Evolutionary conservation across 1,140 invertebrate species (phyloP).

Genomic region (Paracyclopina nana): DNA sequence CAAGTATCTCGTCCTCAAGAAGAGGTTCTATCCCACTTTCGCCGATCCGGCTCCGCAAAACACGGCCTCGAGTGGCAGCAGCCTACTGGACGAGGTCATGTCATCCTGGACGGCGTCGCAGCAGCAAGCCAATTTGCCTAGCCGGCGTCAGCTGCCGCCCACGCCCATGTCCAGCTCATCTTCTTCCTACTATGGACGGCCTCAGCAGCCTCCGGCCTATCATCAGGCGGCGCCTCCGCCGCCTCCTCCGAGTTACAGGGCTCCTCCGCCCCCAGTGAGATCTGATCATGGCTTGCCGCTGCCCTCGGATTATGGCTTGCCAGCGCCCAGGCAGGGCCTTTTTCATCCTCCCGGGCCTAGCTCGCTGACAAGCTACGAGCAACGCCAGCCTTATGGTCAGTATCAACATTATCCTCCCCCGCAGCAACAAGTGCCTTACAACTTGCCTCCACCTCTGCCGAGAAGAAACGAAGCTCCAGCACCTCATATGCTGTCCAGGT

Average conservation of each 20-base stretch:
- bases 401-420: not conserved
- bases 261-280: not conserved
- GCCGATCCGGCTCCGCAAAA: slow-evolving; percentile 15
- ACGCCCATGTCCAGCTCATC: slow-evolving; percentile 14
- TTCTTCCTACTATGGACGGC: slow-evolving; percentile 18
- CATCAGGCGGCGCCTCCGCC: too few relatives aligned
- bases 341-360: too few relatives aligned
- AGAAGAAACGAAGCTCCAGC: too few relatives aligned
- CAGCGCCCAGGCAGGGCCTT: not conserved
- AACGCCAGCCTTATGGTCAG: not conserved
- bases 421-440: not conserved
- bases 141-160: not conserved
- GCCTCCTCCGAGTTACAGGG: too few relatives aligned
- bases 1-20: slow-evolving; percentile 60
- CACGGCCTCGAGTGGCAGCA: not conserved
- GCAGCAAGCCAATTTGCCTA: slow-evolving; percentile 1
- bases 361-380: too few relatives aligned
- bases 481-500: too few relatives aligned
- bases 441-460: not conserved
- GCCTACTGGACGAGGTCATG: slow-evolving; percentile 14
- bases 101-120: not conserved
- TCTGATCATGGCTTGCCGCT: too few relatives aligned
- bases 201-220: too few relatives aligned
- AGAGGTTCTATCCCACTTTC: slow-evolving; percentile 31
- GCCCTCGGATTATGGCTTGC: not conserved